These are phyloP conservation scores for Zoanthus gigantus DNA, from an alignment of 92 coral and sea anemone species.

Conservation along the genomic window DNA sequence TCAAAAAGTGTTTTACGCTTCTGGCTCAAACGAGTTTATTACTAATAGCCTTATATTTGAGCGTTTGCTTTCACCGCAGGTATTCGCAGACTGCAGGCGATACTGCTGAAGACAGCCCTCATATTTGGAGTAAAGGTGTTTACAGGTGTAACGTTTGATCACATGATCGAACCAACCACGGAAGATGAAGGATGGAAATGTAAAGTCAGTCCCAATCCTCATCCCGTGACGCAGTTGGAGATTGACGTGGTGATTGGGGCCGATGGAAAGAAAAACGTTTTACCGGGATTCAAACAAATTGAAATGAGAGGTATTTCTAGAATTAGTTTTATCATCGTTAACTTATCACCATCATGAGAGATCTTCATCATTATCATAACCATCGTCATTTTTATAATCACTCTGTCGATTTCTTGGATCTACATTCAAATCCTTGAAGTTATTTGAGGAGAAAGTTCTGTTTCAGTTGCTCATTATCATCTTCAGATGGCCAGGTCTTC, in stretches of 20 bases:
- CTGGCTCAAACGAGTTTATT: background rate
- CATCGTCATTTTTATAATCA: no score
- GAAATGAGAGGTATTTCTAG: slow-evolving; percentile 92
- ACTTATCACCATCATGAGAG: background rate
- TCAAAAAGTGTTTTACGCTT: no score
- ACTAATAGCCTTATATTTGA: background rate
- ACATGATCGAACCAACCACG: slow-evolving; percentile 84
- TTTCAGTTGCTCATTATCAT: no score
- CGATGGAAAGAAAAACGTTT: slow-evolving; percentile 94
- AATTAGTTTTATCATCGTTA: background rate
- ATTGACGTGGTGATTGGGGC: slow-evolving; percentile 94
- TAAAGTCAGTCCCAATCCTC: slow-evolving; percentile 83
- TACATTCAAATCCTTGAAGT: no score
- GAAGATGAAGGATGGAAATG: slow-evolving; percentile 94
- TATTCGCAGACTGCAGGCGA: slow-evolving; percentile 84
- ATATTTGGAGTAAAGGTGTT: slow-evolving; percentile 91
- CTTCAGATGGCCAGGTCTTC: no score
- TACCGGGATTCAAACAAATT: slow-evolving; percentile 93
- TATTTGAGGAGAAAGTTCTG: no score
- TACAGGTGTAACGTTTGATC: slow-evolving; percentile 94
- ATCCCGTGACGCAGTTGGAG: slow-evolving; percentile 80
- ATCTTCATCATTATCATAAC: background rate
- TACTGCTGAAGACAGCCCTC: slow-evolving; percentile 90
- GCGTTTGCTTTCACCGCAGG: slow-evolving; percentile 56
- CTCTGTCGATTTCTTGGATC: no score